Evolutionary conservation across 2,797 vertebrate species (phyloP).

Genomic region (Sternotherus odoratus): DNA sequence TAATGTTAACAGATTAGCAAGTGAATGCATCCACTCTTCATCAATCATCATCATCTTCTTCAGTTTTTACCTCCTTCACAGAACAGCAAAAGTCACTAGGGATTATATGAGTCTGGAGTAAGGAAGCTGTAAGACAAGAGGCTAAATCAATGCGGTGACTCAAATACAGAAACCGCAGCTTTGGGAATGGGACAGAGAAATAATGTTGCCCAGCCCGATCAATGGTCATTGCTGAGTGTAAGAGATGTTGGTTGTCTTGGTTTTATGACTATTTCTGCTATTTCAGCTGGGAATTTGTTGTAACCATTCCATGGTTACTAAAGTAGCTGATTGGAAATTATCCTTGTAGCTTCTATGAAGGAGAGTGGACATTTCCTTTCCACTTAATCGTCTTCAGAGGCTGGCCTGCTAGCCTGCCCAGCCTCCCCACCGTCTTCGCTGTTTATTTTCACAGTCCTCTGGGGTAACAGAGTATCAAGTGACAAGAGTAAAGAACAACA

Average conservation of each 20-base stretch:
- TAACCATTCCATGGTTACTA: neutral
- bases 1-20: neutral
- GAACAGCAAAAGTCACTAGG: neutral
- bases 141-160: neutral
- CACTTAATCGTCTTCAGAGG: neutral
- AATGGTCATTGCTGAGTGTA: neutral
- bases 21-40: neutral
- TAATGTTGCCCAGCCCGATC: rapidly evolving
- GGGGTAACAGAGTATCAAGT: neutral
- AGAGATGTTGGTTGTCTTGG: neutral
- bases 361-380: neutral
- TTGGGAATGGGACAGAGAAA: neutral
- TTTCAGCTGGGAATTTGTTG: neutral
- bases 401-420: neutral
- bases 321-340: neutral
- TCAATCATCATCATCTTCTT: neutral
- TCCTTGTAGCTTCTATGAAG: neutral
- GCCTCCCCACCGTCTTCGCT: neutral
- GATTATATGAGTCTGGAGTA: neutral
- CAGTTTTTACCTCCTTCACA: neutral
- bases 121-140: neutral
- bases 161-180: neutral
- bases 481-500: neutral
- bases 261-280: neutral
- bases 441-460: neutral